A percentile compares a stretch with the other conserved stretches of the same genome.
phyloP scores from a whole-genome alignment of 92 coral and sea anemone species.

The Epizoanthus illoricatus region DNA sequence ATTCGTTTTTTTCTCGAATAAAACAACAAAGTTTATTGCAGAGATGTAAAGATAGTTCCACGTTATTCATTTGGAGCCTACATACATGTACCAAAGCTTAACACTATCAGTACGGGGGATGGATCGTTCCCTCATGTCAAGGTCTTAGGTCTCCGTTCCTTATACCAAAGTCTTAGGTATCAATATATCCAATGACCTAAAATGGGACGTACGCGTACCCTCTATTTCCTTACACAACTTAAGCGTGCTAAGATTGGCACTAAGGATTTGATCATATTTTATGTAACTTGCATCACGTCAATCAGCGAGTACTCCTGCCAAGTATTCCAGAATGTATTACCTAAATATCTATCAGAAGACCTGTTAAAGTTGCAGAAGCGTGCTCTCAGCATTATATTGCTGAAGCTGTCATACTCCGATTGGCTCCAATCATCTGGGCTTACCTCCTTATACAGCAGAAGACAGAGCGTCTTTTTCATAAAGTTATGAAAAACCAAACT shows the following conservation, averaged over 20 bases:
- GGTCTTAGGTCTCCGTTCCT: background rate
- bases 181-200: background rate
- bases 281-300: constrained; percentile 8
- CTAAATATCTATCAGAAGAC: background rate
- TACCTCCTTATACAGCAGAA: background rate
- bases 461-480: background rate
- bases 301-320: background rate
- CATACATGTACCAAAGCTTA: no score
- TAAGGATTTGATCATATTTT: constrained; percentile 1
- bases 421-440: background rate
- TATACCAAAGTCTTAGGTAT: background rate
- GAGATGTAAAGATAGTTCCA: no score
- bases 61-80: no score
- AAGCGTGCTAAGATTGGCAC: constrained; percentile 8
- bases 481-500: background rate
- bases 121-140: background rate
- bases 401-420: background rate
- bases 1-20: no score
- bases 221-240: background rate
- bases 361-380: background rate
- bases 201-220: background rate
- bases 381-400: background rate
- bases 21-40: no score
- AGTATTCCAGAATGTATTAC: background rate
- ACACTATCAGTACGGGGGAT: no score